Conservation (phyloP, 2,113 vertebrate species). For the Atlantisia rogersi region DNA sequence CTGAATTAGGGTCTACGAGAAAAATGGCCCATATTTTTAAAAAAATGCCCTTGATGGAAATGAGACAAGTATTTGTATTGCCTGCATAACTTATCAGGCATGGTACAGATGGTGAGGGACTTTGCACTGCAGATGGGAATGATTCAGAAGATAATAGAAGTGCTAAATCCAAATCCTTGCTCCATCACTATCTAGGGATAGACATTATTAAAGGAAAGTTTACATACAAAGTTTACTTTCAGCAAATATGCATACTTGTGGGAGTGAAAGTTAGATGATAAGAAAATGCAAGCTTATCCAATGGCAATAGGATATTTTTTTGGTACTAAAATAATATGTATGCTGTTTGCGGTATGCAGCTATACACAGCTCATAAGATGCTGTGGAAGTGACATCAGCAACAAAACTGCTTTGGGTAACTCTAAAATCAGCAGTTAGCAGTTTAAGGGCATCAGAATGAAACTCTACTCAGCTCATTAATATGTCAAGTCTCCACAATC, state of each 20-base stretch:
- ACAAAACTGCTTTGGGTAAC: not conserved
- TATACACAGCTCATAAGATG: not conserved
- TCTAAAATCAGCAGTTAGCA: not conserved
- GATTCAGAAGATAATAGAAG: conserved; percentile 55
- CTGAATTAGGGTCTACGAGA: not conserved
- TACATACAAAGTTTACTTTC: conserved; percentile 40
- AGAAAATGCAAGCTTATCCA: not conserved
- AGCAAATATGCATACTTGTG: not conserved
- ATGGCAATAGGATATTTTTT: not conserved
- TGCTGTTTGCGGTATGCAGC: not conserved
- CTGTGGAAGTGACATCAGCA: not conserved
- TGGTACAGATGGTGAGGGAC: conserved; percentile 56
- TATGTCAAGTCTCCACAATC: not conserved
- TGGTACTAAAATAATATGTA: not conserved
- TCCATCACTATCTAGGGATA: conserved; percentile 18
- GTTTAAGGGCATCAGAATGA: not conserved
- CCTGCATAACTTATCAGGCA: conserved; percentile 28
- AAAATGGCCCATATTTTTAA: not conserved
- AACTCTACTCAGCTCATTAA: not conserved
- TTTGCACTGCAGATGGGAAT: conserved; percentile 55
- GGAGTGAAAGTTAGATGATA: conserved; percentile 8
- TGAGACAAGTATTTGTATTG: conserved; percentile 8
- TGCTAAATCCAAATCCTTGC: conserved; percentile 49
- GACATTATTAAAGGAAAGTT: conserved; percentile 28
- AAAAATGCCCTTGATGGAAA: not conserved